Evolutionary conservation across 2,797 vertebrate species (phyloP), one percentile per base, ranked within the genome.

Genomic region (Rhinella marina): DNA sequence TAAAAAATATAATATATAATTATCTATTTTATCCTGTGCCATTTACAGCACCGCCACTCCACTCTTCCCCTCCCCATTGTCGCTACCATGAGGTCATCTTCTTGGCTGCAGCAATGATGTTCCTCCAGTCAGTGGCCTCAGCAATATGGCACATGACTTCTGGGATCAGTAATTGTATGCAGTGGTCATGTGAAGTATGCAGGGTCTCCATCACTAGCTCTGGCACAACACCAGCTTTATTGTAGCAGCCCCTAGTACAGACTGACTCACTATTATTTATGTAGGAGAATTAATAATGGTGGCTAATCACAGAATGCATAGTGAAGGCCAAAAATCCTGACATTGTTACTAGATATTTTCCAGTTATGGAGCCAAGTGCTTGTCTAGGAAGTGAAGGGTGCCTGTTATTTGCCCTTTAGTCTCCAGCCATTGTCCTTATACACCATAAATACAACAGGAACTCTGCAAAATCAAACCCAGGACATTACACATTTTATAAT

Each of bases 311-410:
- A 25, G 62, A 68, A 50, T 82, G 17, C 25, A 23, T 57, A 70
- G 57, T 12, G 29, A 57, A 32, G n/a, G 27, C 50, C 19, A 32
- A 57, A 19, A 32, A 32, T 57, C 3, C 21, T 17, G 57, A 10
- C 50, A 82, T 66, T 66, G 23, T 80, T 79, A 27, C 16, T 13
- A 9, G 29, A 23, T n/a, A 48, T 66, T 87, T 87, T 87, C 66
- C 85, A 87, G 5, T 50, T 57, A 21, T 10, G 41, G 56, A 76
- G 27, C 23, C 79, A 76, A n/a, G 7, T 32, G 27, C 7, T 41
- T 41, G 19, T 50, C 1, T 50, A 75, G 54, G 78, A 70, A 81
- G 32, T 59, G 23, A 9, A 21, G 14, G 48, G 21, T 77, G 41
- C 8, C 59, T 83, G 70, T 23, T 32, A 16, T 62, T 19, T 57